These are phyloP conservation scores for Venustaconcha ellipsiformis DNA, from an alignment of 1,140 invertebrate genomes.

Conservation along the genomic window DNA sequence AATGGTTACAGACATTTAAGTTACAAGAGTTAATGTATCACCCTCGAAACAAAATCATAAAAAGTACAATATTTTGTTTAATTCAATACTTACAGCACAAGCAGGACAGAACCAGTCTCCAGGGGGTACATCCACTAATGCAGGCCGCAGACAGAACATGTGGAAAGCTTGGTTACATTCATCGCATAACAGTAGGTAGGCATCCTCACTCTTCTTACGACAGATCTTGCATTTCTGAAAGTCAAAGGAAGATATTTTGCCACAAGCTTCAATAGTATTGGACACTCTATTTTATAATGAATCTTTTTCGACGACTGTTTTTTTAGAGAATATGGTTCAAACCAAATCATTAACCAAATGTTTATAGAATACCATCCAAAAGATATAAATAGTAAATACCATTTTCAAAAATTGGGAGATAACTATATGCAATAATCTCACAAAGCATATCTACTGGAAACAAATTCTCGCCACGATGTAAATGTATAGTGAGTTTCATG, in stretches of 20 bases:
- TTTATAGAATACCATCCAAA: too few relatives aligned
- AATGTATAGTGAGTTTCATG: too few relatives aligned
- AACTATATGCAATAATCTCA: too few relatives aligned
- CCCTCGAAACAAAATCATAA: not conserved
- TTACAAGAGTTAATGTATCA: not conserved
- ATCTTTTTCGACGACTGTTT: too few relatives aligned
- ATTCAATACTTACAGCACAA: slow-evolving; percentile 58
- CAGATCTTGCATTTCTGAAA: slow-evolving; percentile 71
- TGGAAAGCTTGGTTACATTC: slow-evolving; percentile 70
- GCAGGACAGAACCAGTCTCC: slow-evolving; percentile 70
- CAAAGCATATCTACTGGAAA: too few relatives aligned
- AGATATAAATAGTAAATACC: too few relatives aligned
- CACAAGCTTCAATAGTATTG: too few relatives aligned
- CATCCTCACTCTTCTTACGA: slow-evolving; percentile 65
- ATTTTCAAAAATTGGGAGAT: too few relatives aligned
- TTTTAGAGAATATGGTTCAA: too few relatives aligned
- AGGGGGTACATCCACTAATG: slow-evolving; percentile 60
- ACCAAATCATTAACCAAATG: too few relatives aligned
- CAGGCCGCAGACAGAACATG: slow-evolving; percentile 68
- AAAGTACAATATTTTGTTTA: not conserved
- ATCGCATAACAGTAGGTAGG: slow-evolving; percentile 67
- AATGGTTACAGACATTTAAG: not conserved
- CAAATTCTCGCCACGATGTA: too few relatives aligned
- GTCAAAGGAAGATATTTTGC: slow-evolving; percentile 3
- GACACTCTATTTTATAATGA: too few relatives aligned